Evolutionary conservation across 64 coral and sea anemone species (phyloP).

Genomic region (Orbicella faveolata): DNA sequence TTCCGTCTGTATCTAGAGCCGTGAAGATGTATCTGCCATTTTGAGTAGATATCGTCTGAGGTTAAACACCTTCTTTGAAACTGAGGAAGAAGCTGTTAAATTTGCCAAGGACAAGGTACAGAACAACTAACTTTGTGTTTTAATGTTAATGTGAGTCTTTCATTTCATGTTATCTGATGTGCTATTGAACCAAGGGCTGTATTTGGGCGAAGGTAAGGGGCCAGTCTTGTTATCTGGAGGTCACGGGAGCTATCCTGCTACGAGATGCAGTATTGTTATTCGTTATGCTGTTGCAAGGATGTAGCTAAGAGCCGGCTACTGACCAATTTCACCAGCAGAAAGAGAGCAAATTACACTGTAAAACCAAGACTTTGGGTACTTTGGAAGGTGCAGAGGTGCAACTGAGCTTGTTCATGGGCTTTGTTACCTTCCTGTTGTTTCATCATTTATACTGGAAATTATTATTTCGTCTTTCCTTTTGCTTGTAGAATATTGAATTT

Average conservation of each 20-base stretch:
- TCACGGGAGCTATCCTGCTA: too few species aligned
- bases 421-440: background rate
- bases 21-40: constrained; percentile 4
- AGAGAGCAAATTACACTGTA: too few species aligned
- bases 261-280: too few species aligned
- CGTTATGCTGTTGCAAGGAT: too few species aligned
- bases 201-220: background rate
- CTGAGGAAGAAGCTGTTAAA: constrained; percentile 48
- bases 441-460: too few species aligned
- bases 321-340: too few species aligned
- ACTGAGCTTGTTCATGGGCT: too few species aligned
- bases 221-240: background rate
- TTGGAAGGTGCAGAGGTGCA: too few species aligned
- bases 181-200: background rate
- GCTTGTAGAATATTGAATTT: constrained; percentile 68
- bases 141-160: background rate
- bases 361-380: too few species aligned
- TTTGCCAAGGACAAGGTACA: constrained; percentile 71
- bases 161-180: background rate
- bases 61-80: constrained; percentile 63
- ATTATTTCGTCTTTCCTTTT: background rate
- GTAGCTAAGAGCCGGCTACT: too few species aligned
- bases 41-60: constrained; percentile 52
- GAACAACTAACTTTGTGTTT: background rate
- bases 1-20: constrained; percentile 22